Base-by-base conservation (phyloP, 2,113 vertebrate species). In the Phainopepla nitens region DNA sequence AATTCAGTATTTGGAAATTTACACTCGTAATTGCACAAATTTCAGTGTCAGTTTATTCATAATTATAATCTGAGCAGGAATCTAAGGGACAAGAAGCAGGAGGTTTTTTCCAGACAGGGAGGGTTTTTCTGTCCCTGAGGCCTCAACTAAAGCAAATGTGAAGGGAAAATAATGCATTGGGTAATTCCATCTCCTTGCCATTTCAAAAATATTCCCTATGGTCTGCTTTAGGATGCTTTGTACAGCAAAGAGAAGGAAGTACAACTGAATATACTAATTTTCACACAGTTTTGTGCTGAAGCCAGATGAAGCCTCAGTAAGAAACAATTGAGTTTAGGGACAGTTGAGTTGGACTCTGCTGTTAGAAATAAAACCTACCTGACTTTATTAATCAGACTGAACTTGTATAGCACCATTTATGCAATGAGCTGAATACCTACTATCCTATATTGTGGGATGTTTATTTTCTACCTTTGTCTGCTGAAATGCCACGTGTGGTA, bases 401-500 rank as follows among this genome's bases (percentile, higher is more conserved):
- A 80, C 60, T 56, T 45, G 22, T 25, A 49, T 17, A 70, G 66
- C 47, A 41, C 16, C 51, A 10, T 90, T 85, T 77, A 54, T 82
- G 54, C 92, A 86, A 19, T 58, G 13, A 90, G 51, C 11, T 1
- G 78, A 58, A 82, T 21, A 58, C 29, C 44, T 91, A 64, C 61
- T 51, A 79, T 49, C 33, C 47, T 41, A 19, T 62, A 13, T 83
- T 4, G 7, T 68, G 56, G 56, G 31, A 90, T 83, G 62, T 78
- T 83, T 93, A 36, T 95, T 94, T 86, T 83, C 27, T 81, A 66
- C 54, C 49, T 95, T 93, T 21, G 2, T 90, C 91, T 96, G 92
- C 84, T 96, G 82, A 94, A 94, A 93, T 97, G 93, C 90, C 94
- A 84, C 42, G 15, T 80, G 94, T 95, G 65, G 53, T 96, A 93